Percentiles rank a stretch among this genome's conserved stretches.
These are phyloP conservation scores for Trachelus troglodyta DNA, from an alignment of 2,888 invertebrate species.

Conservation along the genomic window DNA sequence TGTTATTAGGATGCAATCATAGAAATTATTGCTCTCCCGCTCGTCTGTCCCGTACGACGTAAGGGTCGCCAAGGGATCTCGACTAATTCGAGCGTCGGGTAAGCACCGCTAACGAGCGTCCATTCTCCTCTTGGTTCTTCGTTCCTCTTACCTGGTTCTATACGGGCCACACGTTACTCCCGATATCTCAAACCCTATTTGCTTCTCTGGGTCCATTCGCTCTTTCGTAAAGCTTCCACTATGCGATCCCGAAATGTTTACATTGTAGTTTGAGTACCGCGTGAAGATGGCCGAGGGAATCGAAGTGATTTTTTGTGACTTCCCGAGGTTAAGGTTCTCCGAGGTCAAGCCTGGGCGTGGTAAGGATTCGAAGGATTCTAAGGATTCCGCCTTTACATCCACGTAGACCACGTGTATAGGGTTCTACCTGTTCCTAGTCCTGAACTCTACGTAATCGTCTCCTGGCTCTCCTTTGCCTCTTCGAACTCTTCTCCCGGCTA, in stretches of 20 bases:
- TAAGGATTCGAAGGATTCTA: conserved; percentile 42
- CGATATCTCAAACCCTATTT: background rate
- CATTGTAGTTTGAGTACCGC: background rate
- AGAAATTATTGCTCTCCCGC: conserved; percentile 49
- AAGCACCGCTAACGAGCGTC: conserved; percentile 43
- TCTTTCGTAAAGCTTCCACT: background rate
- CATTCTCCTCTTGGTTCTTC: background rate
- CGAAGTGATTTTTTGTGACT: background rate
- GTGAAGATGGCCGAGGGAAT: background rate
- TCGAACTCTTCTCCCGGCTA: conserved; percentile 17
- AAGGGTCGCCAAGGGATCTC: conserved; percentile 21
- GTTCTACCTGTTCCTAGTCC: background rate
- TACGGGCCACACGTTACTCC: background rate
- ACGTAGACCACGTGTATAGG: background rate
- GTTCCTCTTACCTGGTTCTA: background rate
- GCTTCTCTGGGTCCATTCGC: background rate
- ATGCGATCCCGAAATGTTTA: background rate
- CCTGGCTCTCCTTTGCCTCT: conserved; percentile 6
- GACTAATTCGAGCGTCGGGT: conserved; percentile 24
- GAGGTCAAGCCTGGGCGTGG: conserved; percentile 61
- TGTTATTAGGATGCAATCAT: conserved; percentile 55
- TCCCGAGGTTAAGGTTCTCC: conserved; percentile 30
- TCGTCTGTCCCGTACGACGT: conserved; percentile 25
- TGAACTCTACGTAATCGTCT: conserved; percentile 13
- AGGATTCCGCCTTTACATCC: conserved; percentile 15